A percentile compares a stretch with the other conserved stretches of the same genome.
Evolutionary conservation across 2,888 invertebrate species (phyloP).

Genomic region (Alsophila aescularia): DNA sequence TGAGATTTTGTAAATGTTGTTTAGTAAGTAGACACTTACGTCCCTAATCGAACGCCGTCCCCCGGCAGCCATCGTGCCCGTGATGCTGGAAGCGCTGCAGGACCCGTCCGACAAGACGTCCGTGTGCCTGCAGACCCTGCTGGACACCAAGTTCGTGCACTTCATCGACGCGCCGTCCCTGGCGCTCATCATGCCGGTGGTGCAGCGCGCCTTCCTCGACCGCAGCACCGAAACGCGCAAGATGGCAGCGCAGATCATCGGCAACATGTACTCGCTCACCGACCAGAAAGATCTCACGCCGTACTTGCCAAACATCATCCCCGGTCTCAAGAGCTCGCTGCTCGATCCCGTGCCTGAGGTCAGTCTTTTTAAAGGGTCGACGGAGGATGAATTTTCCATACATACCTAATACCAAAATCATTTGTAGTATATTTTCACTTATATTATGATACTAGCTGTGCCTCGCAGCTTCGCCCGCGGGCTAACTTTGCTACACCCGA

Average conservation of each 20-base stretch:
- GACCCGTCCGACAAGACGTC: constrained; percentile 98
- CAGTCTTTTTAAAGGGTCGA: too few relatives aligned
- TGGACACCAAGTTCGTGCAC: constrained; percentile 99
- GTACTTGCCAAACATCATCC: constrained; percentile 97
- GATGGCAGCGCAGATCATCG: constrained; percentile 99
- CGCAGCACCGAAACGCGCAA: constrained; percentile 98
- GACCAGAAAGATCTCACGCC: constrained; percentile 99
- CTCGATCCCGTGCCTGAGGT: constrained; percentile 99
- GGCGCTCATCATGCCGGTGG: constrained; percentile 99
- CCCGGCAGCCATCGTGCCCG: constrained; percentile 91
- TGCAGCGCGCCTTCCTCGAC: constrained; percentile 98
- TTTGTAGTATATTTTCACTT: too few relatives aligned
- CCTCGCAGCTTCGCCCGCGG: too few relatives aligned
- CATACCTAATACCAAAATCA: too few relatives aligned
- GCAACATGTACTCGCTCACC: constrained; percentile 99
- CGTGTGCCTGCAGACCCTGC: constrained; percentile 94
- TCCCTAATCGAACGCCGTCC: too few relatives aligned
- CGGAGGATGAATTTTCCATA: too few relatives aligned
- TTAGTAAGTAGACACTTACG: too few relatives aligned
- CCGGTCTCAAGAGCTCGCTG: constrained; percentile 97
- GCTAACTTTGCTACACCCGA: too few relatives aligned
- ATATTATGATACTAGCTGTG: too few relatives aligned
- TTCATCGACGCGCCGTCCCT: constrained; percentile 99
- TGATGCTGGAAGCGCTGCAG: constrained; percentile 94
- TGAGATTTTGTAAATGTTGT: too few relatives aligned